Conservation (phyloP, 2,113 vertebrate genomes). For the human (Homo sapiens) region GRCh38 chr1:94973001-94973500, state of each 20-base stretch:
- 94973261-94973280: neutral
- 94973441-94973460: neutral
- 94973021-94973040: neutral
- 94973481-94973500: constrained; percentile 64
- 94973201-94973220: neutral
- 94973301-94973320: neutral
- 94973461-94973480: constrained; percentile 24
- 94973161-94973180: neutral
- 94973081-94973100: neutral
- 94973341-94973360: neutral
- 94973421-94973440: neutral
- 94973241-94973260: neutral
- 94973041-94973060: neutral
- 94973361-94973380: neutral
- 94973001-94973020: neutral
- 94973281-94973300: neutral
- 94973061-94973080: neutral
- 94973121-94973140: neutral
- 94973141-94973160: neutral
- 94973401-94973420: neutral
- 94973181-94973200: neutral
- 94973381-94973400: neutral
- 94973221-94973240: neutral
- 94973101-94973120: neutral
- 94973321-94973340: neutral